phyloP scores from a whole-genome alignment of 1,140 invertebrate species.

The Cheumatopsyche charites region DNA sequence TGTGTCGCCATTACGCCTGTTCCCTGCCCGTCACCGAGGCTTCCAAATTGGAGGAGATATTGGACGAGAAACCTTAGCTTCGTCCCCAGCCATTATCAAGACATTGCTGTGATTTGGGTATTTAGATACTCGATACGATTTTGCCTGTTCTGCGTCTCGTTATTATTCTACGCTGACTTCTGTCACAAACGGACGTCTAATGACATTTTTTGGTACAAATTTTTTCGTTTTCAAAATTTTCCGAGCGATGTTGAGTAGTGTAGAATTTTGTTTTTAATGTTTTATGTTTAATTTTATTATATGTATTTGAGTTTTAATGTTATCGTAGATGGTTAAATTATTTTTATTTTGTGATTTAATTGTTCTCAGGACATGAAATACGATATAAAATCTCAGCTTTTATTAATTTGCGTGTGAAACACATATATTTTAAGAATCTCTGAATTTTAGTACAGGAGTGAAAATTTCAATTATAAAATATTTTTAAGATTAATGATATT shows the following conservation, averaged over 20 bases:
- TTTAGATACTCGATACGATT: background rate
- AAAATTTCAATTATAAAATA: too few relatives aligned
- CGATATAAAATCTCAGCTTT: too few relatives aligned
- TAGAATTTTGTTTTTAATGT: background rate
- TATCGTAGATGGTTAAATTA: too few relatives aligned
- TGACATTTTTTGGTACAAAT: background rate
- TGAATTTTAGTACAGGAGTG: too few relatives aligned
- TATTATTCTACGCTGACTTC: too few relatives aligned
- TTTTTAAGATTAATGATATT: too few relatives aligned
- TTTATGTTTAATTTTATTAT: background rate
- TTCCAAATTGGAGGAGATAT: constrained; percentile 66
- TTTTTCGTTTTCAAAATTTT: background rate
- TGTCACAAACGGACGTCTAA: too few relatives aligned
- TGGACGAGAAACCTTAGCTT: constrained; percentile 58
- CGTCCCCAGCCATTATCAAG: background rate
- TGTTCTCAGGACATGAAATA: too few relatives aligned
- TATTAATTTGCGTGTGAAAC: too few relatives aligned
- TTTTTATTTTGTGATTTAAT: too few relatives aligned
- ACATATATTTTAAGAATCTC: too few relatives aligned
- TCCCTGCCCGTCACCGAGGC: constrained; percentile 77
- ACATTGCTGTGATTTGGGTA: constrained; percentile 25
- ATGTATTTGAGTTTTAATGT: background rate
- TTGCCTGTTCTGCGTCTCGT: too few relatives aligned
- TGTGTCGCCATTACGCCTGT: constrained; percentile 81
- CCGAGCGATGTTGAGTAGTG: background rate